Evolutionary conservation across 2,888 invertebrate genomes (phyloP).

Genomic region (Hecatera dysodea): DNA sequence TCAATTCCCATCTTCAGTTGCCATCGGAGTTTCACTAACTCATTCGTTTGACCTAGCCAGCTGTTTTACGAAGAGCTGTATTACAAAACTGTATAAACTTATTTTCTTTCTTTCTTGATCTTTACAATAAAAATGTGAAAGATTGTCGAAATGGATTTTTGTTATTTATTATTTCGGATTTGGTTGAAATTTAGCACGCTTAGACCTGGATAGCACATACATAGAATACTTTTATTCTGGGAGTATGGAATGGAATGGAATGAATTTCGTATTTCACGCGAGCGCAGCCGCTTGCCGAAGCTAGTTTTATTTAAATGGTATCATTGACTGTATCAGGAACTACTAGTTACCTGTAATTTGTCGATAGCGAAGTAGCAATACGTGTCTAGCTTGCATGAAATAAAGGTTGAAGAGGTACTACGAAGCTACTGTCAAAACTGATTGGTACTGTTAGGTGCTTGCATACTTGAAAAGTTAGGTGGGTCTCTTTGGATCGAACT

Average conservation of each 20-base stretch:
- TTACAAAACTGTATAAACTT: no score
- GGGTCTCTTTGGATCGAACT: background rate
- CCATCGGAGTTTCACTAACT: background rate
- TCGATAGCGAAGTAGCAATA: background rate
- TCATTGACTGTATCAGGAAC: background rate
- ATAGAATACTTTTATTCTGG: no score
- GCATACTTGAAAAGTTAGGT: background rate
- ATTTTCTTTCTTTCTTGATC: no score
- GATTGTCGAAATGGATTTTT: no score
- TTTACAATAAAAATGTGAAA: no score
- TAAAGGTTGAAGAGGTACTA: background rate
- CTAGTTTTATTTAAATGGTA: background rate
- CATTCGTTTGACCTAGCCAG: background rate
- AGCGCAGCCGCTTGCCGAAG: no score
- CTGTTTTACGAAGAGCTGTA: background rate
- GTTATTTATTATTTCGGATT: no score
- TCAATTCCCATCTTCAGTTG: background rate
- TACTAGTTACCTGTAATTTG: background rate
- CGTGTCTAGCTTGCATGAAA: slow-evolving; percentile 9
- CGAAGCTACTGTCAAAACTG: background rate
- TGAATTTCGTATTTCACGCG: no score
- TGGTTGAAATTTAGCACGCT: no score
- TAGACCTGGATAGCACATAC: no score
- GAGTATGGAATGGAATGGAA: no score
- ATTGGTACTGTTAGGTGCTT: background rate